Conservation (phyloP, 2,113 vertebrate genomes). For the Anoura caudifer region DNA sequence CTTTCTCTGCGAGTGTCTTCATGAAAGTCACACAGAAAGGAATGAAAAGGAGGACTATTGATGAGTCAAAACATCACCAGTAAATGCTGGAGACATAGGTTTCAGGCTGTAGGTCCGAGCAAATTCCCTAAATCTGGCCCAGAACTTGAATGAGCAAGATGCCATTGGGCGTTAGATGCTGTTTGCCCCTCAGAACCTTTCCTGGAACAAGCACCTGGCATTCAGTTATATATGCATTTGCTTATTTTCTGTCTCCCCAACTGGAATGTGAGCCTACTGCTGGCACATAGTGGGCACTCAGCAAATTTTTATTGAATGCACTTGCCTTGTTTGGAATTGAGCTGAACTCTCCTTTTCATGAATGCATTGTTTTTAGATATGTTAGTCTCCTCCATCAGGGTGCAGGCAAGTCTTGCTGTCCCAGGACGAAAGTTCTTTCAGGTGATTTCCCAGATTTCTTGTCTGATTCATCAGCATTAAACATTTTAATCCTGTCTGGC, state of each 20-base stretch:
- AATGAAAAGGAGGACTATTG: not conserved
- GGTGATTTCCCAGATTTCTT: slow-evolving; percentile 2
- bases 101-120: not conserved
- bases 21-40: not conserved
- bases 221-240: not conserved
- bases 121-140: not conserved
- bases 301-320: not conserved
- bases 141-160: not conserved
- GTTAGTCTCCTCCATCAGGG: not conserved
- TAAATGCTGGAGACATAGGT: not conserved
- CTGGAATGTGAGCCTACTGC: not conserved
- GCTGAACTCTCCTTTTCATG: not conserved
- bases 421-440: not conserved
- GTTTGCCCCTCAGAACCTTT: not conserved
- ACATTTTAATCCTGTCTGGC: not conserved
- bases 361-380: not conserved
- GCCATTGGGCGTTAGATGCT: not conserved
- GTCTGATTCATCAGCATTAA: slow-evolving; percentile 14
- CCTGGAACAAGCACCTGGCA: not conserved
- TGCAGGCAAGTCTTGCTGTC: not conserved
- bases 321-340: not conserved
- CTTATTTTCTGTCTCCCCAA: not conserved
- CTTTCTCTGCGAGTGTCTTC: not conserved
- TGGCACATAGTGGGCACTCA: not conserved
- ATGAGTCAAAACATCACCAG: not conserved